A percentile compares a stretch with the other conserved stretches of the same genome.
These are phyloP conservation scores for Cephus runcator DNA, from an alignment of 2,888 invertebrate genomes.

Conservation along the genomic window DNA sequence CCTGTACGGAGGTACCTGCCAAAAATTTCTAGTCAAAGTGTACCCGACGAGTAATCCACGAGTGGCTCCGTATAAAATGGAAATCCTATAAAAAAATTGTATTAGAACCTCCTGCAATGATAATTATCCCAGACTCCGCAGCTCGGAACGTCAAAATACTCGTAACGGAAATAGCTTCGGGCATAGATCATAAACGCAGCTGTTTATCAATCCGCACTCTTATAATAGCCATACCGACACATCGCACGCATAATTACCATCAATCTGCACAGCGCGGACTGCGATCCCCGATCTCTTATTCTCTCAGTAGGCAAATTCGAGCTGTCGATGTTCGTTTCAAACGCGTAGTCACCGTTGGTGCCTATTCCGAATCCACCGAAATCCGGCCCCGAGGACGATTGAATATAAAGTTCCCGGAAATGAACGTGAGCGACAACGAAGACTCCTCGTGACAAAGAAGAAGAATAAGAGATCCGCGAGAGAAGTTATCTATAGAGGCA, in stretches of 20 bases:
- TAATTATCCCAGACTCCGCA: background rate
- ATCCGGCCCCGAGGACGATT: background rate
- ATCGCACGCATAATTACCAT: background rate
- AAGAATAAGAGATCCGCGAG: background rate
- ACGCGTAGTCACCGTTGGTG: background rate
- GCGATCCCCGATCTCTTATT: background rate
- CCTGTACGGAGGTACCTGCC: background rate
- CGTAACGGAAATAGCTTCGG: slow-evolving; percentile 52
- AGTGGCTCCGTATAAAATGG: background rate
- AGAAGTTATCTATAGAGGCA: background rate
- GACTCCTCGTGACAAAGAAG: background rate
- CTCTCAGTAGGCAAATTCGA: background rate
- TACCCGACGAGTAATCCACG: background rate
- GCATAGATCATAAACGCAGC: slow-evolving; percentile 49
- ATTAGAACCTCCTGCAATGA: background rate
- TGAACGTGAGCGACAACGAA: background rate
- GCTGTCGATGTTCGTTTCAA: background rate
- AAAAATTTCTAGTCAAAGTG: background rate
- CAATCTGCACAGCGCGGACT: background rate
- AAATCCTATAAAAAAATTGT: too few relatives aligned
- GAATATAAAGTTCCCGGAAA: background rate
- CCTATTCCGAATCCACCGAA: too few relatives aligned
- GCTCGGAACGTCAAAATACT: slow-evolving; percentile 54
- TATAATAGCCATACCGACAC: background rate
- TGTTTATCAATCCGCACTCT: background rate